phyloP scores from a whole-genome alignment of 92 coral and sea anemone species.

The Epizoanthus illoricatus region DNA sequence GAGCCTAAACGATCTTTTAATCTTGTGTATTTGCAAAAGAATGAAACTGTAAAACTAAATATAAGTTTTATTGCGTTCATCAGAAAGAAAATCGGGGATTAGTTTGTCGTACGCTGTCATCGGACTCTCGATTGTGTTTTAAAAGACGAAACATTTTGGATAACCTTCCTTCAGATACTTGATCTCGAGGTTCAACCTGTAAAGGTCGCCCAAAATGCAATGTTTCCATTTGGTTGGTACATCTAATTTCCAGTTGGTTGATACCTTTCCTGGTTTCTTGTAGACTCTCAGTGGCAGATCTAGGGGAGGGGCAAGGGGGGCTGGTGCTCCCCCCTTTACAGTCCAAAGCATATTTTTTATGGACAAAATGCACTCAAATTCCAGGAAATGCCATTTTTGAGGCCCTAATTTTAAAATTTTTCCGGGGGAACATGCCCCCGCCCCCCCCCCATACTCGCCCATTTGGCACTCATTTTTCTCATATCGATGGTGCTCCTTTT shows the following conservation, averaged over 20 bases:
- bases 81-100: not conserved
- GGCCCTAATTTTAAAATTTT: no score
- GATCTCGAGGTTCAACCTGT: not conserved
- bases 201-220: not conserved
- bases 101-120: not conserved
- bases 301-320: no score
- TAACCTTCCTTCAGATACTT: constrained; percentile 17
- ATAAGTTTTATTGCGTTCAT: not conserved
- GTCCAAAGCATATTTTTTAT: no score
- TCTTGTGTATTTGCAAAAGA: no score
- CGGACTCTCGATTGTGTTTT: not conserved
- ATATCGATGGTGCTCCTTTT: no score
- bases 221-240: not conserved
- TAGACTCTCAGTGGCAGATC: not conserved
- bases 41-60: not conserved
- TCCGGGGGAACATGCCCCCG: no score
- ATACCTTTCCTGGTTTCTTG: constrained; percentile 13
- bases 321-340: no score
- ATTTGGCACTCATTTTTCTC: no score
- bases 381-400: no score
- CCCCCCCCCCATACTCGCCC: no score
- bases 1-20: no score
- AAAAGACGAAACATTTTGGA: not conserved
- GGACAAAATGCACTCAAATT: no score
- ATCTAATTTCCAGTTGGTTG: constrained; percentile 3